Evolutionary conservation across 2,888 invertebrate genomes (phyloP).

Genomic region (Tineola bisselliella): DNA sequence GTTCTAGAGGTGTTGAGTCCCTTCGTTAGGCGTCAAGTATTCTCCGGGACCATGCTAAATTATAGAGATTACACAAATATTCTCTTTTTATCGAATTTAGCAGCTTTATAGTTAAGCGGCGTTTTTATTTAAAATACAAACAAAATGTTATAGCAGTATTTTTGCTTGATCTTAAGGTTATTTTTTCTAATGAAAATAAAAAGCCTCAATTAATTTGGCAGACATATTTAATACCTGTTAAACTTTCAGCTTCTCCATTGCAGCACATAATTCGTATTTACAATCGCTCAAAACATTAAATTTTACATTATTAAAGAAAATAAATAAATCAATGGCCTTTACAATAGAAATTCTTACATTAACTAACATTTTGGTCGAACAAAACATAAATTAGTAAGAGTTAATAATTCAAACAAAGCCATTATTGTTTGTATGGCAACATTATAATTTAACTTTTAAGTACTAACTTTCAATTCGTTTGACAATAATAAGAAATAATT

Average conservation of each 20-base stretch:
- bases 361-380: constrained; percentile 42
- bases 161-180: constrained; percentile 7
- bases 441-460: constrained; percentile 5
- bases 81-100: constrained; percentile 17
- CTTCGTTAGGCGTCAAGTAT: constrained; percentile 36
- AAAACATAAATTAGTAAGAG: constrained; percentile 6
- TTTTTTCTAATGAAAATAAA: constrained; percentile 40
- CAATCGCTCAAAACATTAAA: constrained; percentile 47
- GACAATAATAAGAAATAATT: background rate
- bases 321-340: constrained; percentile 9
- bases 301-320: background rate
- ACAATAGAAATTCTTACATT: constrained; percentile 5
- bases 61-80: constrained; percentile 31
- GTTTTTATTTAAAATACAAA: no score
- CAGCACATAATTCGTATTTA: constrained; percentile 60
- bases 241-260: constrained; percentile 60
- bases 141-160: no score
- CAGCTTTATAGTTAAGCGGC: background rate
- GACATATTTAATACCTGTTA: constrained; percentile 65
- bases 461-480: background rate
- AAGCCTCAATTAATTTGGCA: constrained; percentile 51
- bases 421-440: background rate
- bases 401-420: background rate
- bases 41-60: constrained; percentile 24
- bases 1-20: constrained; percentile 35